phyloP scores from a whole-genome alignment of 2,797 vertebrate species.

The Enteromius unitaeniatus region DNA sequence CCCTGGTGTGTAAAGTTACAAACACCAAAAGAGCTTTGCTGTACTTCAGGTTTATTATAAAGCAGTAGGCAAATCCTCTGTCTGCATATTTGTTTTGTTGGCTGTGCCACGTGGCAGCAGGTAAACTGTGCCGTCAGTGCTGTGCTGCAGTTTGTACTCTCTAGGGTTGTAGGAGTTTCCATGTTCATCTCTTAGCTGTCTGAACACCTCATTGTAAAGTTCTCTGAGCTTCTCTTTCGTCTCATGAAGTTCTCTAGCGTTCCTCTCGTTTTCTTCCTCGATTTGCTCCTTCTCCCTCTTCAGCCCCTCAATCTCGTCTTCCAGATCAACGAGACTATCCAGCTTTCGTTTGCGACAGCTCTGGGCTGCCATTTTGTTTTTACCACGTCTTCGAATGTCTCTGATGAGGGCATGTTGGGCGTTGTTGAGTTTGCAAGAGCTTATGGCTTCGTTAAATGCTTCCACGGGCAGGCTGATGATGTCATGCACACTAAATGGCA shows the following conservation, averaged over 20 bases:
- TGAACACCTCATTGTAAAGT: constrained; percentile 81
- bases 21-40: constrained; percentile 2
- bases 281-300: constrained; percentile 13
- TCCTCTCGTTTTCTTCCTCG: constrained; percentile 32
- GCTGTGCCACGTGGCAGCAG: constrained; percentile 18
- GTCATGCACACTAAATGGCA: constrained; percentile 83
- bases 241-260: constrained; percentile 17
- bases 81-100: background rate
- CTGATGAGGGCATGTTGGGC: constrained; percentile 81
- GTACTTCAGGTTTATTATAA: constrained; percentile 2
- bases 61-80: background rate
- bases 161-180: constrained; percentile 82
- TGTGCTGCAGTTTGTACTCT: constrained; percentile 85
- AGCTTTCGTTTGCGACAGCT: constrained; percentile 87
- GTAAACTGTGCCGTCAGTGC: constrained; percentile 79
- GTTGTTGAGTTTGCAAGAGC: constrained; percentile 81
- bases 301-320: constrained; percentile 73
- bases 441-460: constrained; percentile 84
- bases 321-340: constrained; percentile 82
- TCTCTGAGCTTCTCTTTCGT: constrained; percentile 41
- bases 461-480: constrained; percentile 85
- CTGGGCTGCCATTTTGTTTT: constrained; percentile 87
- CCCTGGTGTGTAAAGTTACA: background rate
- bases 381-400: constrained; percentile 85
- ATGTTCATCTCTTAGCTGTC: constrained; percentile 80